phyloP scores from a whole-genome alignment of 2,797 vertebrate genomes.

The Myotis daubentonii region DNA sequence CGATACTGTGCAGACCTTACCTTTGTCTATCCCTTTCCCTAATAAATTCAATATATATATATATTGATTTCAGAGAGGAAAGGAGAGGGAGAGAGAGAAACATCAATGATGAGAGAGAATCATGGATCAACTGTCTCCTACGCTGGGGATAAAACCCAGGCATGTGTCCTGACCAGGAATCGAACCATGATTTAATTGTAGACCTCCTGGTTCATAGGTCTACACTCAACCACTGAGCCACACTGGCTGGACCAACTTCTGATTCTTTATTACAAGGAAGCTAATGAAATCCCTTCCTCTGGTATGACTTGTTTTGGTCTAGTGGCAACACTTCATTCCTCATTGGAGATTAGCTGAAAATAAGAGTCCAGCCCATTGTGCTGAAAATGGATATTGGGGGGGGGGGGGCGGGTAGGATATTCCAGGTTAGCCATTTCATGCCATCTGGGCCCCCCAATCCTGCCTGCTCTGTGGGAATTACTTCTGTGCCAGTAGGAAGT shows the following conservation, averaged over 20 bases:
- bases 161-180: no score
- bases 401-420: not conserved
- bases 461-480: not conserved
- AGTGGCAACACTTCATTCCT: not conserved
- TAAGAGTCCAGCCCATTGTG: not conserved
- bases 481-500: not conserved
- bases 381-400: not conserved
- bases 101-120: no score
- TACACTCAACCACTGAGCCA: no score
- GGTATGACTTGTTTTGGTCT: not conserved
- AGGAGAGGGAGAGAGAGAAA: no score
- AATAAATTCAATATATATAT: no score
- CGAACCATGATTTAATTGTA: no score
- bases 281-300: slow-evolving; percentile 31
- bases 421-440: not conserved
- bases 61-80: no score
- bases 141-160: no score
- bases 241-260: not conserved
- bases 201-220: no score
- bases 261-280: slow-evolving; percentile 7
- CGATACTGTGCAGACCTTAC: no score
- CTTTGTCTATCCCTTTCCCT: no score
- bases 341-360: not conserved
- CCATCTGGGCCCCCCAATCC: not conserved
- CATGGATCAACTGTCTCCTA: no score